Base-by-base conservation (phyloP, 1,140 invertebrate genomes). In the Eciton burchellii region DNA sequence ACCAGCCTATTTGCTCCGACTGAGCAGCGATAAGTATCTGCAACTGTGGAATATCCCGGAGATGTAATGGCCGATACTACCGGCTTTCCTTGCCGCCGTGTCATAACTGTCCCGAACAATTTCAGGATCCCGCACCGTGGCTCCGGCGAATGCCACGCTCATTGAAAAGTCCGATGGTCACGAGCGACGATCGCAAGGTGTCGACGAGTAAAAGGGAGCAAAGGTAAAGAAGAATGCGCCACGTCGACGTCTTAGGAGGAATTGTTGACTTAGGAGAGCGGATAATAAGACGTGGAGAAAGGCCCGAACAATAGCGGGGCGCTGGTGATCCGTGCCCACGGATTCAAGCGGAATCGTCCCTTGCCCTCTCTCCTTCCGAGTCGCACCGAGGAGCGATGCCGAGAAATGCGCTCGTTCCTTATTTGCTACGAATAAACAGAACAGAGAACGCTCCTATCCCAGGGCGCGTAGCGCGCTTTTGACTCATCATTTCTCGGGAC, bases 211-310 rank as follows among this genome's bases (percentile, higher is more conserved):
- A 81, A 85, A 85, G 45, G 43, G 35, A 68, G 19, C 60, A 72
- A 45, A 26, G 26, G 35, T 2, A 35, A 6, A 41, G 63, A 41
- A 41, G 56, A 70, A 26, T 35, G 60, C n/a, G 24, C 29, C 29
- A 26, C 24, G 19, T 47, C 71, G 77, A 81, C 77, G 60, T 84
- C 76, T 65, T 81, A 54, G 72, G 66, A 65, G 73, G 47, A 88
- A 83, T 83, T 88, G 86, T 88, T 88, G 86, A 88, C 86, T 88
- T 88, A 88, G 86, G 86, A 59, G 62, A 84, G 68, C 84, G 84
- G 66, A 88, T 86, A 87, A 87, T 85, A 65, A 70, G 60, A 84
- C 60, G 59, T 68, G 68, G 68, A 84, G 82, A 85, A 84, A 85
- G 84, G 84, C 83, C 81, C 81, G 71, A 60, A 56, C 82, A 85